Evolutionary conservation across 2,888 invertebrate species (phyloP), one percentile per base, ranked within the genome.

Genomic region (Drosophila nr. medialis): DNA sequence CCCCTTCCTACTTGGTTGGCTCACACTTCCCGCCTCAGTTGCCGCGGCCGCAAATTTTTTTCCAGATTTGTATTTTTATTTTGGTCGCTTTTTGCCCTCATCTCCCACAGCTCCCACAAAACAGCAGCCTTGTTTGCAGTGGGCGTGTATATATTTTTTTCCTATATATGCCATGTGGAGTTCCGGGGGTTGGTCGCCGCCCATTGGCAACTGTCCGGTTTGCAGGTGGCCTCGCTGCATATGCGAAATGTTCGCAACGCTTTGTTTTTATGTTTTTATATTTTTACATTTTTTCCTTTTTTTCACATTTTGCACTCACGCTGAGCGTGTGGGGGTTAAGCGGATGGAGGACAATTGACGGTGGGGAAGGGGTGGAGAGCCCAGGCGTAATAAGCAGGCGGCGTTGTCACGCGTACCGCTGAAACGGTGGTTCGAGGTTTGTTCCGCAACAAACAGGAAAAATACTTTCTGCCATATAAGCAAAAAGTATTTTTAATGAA

Each of bases 181-280:
- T 83, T 58, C 72, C 83, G 81, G 90, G 87, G 90, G 85, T 85
- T 88, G 85, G 81, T 88, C 69, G 77, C 90, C 90, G 83, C 85
- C 90, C 85, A 85, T 74, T 88, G 88, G 86, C 90, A 88, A 85
- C 86, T 85, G 85, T 85, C 90, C 85, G 90, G 85, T 85, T 85
- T 88, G 90, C 90, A 85, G 90, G 85, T 85, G 85, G 88, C 72
- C 70, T 54, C 77, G 88, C 55, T 89, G 77, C 88, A 85, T 87
- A 83, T 85, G 89, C 80, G 83, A 77, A 70, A 77, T 87, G 80
- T 68, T 76, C 61, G 70, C 72, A 56, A 59, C 66, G 72, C 69
- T 70, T 75, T 82, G 70, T 68, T 75, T 72, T 65, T 69, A 56
- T 56, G 59, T 76, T 51, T 70, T 29, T 59, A 38, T 10, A 36